Evolutionary conservation across 2,888 invertebrate genomes (phyloP).

Genomic region (Nezara viridula): DNA sequence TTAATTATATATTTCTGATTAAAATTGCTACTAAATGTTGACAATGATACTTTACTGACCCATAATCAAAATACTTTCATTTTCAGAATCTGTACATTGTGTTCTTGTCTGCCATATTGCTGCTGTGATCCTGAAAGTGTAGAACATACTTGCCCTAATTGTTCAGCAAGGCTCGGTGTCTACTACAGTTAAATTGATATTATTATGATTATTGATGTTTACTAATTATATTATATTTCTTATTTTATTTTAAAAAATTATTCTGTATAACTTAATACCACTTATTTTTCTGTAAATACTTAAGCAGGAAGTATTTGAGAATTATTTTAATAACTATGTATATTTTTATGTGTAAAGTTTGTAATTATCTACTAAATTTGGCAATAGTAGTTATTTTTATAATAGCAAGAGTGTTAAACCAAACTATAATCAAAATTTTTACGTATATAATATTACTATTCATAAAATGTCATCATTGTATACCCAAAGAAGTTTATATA

Average conservation of each 20-base stretch:
- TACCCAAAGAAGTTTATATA: background rate
- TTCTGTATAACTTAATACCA: background rate
- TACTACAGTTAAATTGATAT: background rate
- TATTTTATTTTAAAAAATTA: background rate
- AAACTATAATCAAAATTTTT: background rate
- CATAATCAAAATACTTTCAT: background rate
- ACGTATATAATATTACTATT: background rate
- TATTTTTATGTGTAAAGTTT: background rate
- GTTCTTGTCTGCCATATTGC: background rate
- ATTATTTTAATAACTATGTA: background rate
- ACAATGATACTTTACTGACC: background rate
- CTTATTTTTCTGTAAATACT: background rate
- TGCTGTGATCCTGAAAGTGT: slow-evolving; percentile 22
- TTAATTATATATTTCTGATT: background rate
- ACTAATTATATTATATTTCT: background rate
- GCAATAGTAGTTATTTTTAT: background rate
- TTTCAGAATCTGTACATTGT: slow-evolving; percentile 6
- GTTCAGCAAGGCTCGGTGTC: background rate
- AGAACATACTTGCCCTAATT: slow-evolving; percentile 23
- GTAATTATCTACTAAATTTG: background rate
- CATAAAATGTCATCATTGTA: background rate
- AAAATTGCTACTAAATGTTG: background rate
- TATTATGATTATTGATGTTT: background rate
- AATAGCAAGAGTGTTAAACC: background rate
- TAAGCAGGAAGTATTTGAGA: background rate